Evolutionary conservation across 2,797 vertebrate species (phyloP), one percentile per base, ranked within the genome.

Genomic region (Agapornis canus): DNA sequence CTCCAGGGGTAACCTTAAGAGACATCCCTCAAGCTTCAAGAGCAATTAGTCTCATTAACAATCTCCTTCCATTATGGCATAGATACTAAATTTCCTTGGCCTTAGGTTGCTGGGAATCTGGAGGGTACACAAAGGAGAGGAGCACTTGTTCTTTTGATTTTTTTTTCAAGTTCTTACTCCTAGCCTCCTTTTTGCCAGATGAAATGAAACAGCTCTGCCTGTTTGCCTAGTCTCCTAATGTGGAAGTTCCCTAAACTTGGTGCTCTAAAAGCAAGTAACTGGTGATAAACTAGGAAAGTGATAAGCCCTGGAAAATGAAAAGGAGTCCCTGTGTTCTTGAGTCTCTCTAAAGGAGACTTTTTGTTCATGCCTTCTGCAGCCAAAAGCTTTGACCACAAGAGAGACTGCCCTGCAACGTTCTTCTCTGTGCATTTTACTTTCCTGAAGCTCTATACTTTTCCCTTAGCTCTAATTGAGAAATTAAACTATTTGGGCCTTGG

Each of bases 131-230:
- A 51, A 29, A 63, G 9, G 7, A 77, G 4, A 35, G 4, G 3
- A 72, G 3, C 2, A 21, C 8, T 64, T 61, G 19, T 32, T 26
- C 1, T 66, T 65, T 52, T 26, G 4, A 1, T 48, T 54, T 73
- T 54, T 32, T 8, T 6, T 65, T 39, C 16, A 72, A 37, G 7
- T n/a, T n/a, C 14, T 72, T 59, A 5, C 5, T 89, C 29, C 12
- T 80, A 54, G 7, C 4, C 13, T 37, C 8, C 59, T 37, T 86
- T 71, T 45, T 32, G 22, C 10, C 5, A 43, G 18, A 31, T 43
- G 7, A 57, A 80, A 61, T 1, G 0, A 64, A 75, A 52, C 4
- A 70, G 4, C 7, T 70, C 3, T 66, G 14, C 8, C 10, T 0
- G 2, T 47, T 69, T 82, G 37, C 25, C 11, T 10, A 64, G 31